Evolutionary conservation across 1,140 invertebrate genomes (phyloP), one percentile per base, ranked within the genome.

Genomic region (Leptinotarsa texana): DNA sequence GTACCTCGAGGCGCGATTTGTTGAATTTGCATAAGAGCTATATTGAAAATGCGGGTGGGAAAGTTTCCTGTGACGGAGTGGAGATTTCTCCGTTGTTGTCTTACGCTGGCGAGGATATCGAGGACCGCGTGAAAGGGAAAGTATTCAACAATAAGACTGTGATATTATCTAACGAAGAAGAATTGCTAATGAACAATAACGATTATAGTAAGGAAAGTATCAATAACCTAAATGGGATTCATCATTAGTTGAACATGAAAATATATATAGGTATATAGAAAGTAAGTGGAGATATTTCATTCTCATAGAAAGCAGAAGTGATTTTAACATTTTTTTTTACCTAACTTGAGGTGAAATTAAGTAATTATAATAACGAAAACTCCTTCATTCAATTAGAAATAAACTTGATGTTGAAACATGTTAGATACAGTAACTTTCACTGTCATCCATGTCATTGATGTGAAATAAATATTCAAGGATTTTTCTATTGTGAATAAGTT

Each of bases 21-120:
- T 90, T 93, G 76, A 87, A 89, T 18, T 87, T 98, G 17, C 97
- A 99, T 85, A 91, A 91, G 77, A 91, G 91, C 72, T 98, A 95
- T 84, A 89, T 98, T 3, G 85, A 93, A 78, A 87, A 91, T 72
- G 95, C 96, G 13, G 96, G 96, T n/a, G 96, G 94, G 1, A 90
- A 87, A 13, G 87, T 93, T 48, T 88, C 89, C 42, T 62, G 61
- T 65, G 89, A 91, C 42, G 87, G 92, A 63, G 91, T 94, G 81
- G 97, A 99, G 88, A 94, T 99, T 75, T 98, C 96, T 33, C 96
- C 97, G 13, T 85, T 98, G 0, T 85, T 98, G 0, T 96, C 96
- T 0, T 98, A 98, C 81, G 91, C 91, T 66, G 97, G 97, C 5
- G 97, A 98, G 87, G 92, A 93, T 82, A 87, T 97, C 57, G 76